Evolutionary conservation across 2,797 vertebrate genomes (phyloP).

Genomic region (Helicolenus hilgendorfi): DNA sequence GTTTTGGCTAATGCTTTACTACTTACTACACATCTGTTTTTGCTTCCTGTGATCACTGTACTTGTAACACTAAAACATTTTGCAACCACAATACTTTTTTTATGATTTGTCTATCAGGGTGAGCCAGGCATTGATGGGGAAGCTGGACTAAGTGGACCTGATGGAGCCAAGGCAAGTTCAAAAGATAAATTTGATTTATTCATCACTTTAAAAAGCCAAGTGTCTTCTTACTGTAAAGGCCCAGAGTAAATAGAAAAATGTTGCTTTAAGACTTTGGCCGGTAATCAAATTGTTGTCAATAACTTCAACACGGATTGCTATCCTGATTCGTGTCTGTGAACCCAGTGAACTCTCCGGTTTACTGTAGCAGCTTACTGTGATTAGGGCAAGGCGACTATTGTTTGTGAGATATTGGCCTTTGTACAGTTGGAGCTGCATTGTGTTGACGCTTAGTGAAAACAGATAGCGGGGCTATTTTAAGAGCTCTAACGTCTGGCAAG

Average conservation of each 20-base stretch:
- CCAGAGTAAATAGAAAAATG: background rate
- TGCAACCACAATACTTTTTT: conserved; percentile 13
- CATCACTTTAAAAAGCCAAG: background rate
- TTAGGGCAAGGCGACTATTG: conserved; percentile 10
- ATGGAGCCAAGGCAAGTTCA: conserved; percentile 93
- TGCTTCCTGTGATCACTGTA: conserved; percentile 1
- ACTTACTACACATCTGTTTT: conserved; percentile 10
- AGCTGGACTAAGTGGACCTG: conserved; percentile 89
- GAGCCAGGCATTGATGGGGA: conserved; percentile 94
- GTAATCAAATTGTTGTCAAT: background rate
- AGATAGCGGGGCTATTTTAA: conserved; percentile 61
- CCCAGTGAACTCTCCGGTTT: conserved; percentile 30
- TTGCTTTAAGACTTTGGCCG: background rate
- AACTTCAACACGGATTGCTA: background rate
- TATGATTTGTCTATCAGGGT: conserved; percentile 87
- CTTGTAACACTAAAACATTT: background rate
- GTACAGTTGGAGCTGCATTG: conserved; percentile 30
- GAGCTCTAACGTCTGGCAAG: conserved; percentile 61
- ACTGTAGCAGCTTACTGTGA: conserved; percentile 30
- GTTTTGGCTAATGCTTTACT: background rate
- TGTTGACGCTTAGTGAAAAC: conserved; percentile 57
- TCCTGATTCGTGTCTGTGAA: background rate
- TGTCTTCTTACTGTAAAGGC: background rate
- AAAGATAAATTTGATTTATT: conserved; percentile 20
- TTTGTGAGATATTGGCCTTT: conserved; percentile 45